These are phyloP conservation scores for Lasioglossum malachurum DNA, from an alignment of 2,888 invertebrate species.

Conservation along the genomic window DNA sequence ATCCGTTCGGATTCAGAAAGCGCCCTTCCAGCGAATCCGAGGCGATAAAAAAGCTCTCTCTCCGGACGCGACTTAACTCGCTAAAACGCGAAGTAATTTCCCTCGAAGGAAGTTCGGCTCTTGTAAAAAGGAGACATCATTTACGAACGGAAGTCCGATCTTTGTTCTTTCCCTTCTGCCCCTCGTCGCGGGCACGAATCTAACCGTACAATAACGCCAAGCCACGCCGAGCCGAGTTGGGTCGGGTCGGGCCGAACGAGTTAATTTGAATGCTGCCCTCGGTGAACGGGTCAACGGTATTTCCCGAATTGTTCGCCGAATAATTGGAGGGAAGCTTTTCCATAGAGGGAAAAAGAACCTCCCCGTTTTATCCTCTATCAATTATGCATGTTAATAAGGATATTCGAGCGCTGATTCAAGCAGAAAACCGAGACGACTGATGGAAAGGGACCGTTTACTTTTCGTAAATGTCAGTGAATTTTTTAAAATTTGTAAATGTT, in stretches of 20 bases:
- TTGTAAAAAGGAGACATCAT: slow-evolving; percentile 13
- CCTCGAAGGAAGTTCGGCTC: not conserved
- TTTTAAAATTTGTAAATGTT: no score
- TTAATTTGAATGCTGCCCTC: slow-evolving; percentile 44
- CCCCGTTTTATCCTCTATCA: not conserved
- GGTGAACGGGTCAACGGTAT: slow-evolving; percentile 21
- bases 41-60: not conserved
- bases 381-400: slow-evolving; percentile 20
- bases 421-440: not conserved
- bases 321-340: slow-evolving; percentile 32
- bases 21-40: not conserved
- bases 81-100: slow-evolving; percentile 14
- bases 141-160: slow-evolving; percentile 24
- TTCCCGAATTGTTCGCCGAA: slow-evolving; percentile 29
- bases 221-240: not conserved
- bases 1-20: not conserved
- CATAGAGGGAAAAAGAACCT: not conserved
- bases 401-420: not conserved
- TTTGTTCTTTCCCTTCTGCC: not conserved
- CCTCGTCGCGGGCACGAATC: not conserved
- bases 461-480: no score
- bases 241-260: slow-evolving; percentile 19
- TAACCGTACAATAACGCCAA: slow-evolving; percentile 22
- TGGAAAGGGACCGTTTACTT: not conserved
- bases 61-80: not conserved